Evolutionary conservation across 2,888 invertebrate species (phyloP).

Genomic region (Hecatera dysodea): DNA sequence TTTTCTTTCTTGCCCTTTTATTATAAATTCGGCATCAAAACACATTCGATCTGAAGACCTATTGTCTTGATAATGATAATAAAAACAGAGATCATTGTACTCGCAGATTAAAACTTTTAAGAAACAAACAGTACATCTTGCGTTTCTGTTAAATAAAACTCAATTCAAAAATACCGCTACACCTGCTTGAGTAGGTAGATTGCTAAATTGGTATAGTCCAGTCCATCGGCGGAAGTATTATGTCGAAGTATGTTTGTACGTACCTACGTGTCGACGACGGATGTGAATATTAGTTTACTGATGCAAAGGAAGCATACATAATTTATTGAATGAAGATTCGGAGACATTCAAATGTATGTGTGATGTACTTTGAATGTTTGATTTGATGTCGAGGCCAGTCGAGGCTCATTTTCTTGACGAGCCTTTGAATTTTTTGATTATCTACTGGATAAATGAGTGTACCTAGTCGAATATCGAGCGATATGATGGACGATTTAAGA

Average conservation of each 20-base stretch:
- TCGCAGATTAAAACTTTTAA: neutral
- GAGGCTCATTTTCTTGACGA: neutral
- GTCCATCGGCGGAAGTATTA: slow-evolving; percentile 56
- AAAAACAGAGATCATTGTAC: neutral
- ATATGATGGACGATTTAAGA: neutral
- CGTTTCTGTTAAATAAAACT: neutral
- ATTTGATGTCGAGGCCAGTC: slow-evolving; percentile 6
- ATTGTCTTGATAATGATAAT: slow-evolving; percentile 1
- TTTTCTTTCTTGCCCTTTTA: slow-evolving; percentile 18
- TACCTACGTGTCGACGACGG: slow-evolving; percentile 44
- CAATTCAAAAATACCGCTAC: slow-evolving; percentile 17
- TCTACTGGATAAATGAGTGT: neutral
- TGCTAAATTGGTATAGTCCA: slow-evolving; percentile 56
- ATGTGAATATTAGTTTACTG: slow-evolving; percentile 49
- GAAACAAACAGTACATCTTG: slow-evolving; percentile 2
- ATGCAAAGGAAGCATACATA: slow-evolving; percentile 58
- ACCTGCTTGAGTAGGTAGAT: slow-evolving; percentile 36
- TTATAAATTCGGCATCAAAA: slow-evolving; percentile 1
- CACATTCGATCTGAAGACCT: slow-evolving; percentile 6
- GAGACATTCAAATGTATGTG: slow-evolving; percentile 23
- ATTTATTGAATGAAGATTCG: slow-evolving; percentile 56
- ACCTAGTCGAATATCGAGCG: neutral
- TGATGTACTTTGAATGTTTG: slow-evolving; percentile 15
- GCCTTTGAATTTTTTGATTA: neutral
- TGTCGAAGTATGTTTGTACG: slow-evolving; percentile 41